A percentile compares a stretch with the other conserved stretches of the same genome.
Conservation (phyloP, 64 coral and sea anemone genomes). For the Cladopsammia gracilis region DNA sequence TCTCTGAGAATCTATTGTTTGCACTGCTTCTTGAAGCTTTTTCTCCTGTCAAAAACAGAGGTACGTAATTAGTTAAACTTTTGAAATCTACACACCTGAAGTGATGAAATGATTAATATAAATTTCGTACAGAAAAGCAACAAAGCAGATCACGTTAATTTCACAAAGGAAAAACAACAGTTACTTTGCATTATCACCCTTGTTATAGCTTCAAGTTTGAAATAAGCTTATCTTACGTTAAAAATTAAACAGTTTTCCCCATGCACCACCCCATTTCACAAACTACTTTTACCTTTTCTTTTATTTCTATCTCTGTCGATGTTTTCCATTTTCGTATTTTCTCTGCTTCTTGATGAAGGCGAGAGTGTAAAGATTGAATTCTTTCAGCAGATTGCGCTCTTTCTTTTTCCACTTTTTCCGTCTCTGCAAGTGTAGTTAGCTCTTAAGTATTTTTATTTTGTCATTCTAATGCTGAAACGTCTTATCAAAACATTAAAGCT, state of each 20-base stretch:
- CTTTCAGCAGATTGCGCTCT: slow-evolving; percentile 80
- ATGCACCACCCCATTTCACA: too few species aligned
- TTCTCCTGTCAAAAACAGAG: slow-evolving; percentile 74
- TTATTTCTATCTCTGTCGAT: slow-evolving; percentile 95
- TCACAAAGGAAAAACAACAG: too few species aligned
- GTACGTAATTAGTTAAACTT: neutral
- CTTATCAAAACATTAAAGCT: too few species aligned
- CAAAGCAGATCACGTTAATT: too few species aligned
- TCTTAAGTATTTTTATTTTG: neutral
- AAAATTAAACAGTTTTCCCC: too few species aligned
- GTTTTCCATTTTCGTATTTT: slow-evolving; percentile 99
- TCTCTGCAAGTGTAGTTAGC: slow-evolving; percentile 48
- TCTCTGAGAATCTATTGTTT: slow-evolving; percentile 91
- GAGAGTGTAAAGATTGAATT: slow-evolving; percentile 88
- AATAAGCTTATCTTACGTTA: too few species aligned
- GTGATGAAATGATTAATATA: too few species aligned
- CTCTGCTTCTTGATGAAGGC: slow-evolving; percentile 98
- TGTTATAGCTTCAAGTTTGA: too few species aligned
- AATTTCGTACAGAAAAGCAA: too few species aligned
- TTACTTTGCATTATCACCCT: too few species aligned
- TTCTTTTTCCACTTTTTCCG: slow-evolving; percentile 80
- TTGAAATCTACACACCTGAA: neutral
- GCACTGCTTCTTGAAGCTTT: slow-evolving; percentile 82
- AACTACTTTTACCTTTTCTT: slow-evolving; percentile 85
- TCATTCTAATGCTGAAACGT: neutral